Evolutionary conservation across 2,113 vertebrate species (phyloP), one percentile per base, ranked within the genome.

Genomic region (Platycercus adscitus): DNA sequence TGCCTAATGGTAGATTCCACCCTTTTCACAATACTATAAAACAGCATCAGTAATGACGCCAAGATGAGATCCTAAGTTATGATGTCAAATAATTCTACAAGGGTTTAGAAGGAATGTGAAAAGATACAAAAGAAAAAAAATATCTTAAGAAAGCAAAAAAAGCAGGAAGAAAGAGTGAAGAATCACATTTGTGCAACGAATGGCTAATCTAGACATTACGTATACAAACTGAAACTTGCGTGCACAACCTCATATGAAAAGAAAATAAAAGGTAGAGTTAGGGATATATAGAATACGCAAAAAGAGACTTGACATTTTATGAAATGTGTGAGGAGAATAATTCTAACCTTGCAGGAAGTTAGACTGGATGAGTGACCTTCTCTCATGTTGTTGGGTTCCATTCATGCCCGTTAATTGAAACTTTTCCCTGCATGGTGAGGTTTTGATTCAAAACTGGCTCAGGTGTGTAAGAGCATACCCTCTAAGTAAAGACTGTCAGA

Each of bases 361-460:
- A 58, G 58, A 58, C 41, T 53, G 44, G 43, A 56, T 69, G 31
- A 69, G 33, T 28, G 28, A 11, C 43, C 26, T 83, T 73, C 75
- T 88, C 63, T 94, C 10, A 0, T 26, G 6, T 44, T 71, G 26
- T 31, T 77, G 1, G 0, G 19, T 37, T 73, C 79, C 80, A 77
- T 86, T 86, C 71, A 81, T n/a, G 21, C 6, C 63, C 2, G 2
- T 66, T 93, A 94, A 82, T 25, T 72, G 60, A 96, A 94, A 47
- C 17, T 37, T 86, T 72, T 61, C 41, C 41, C 52, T 7, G 8
- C 58, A 35, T 7, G 23, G 10, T 29, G 11, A 86, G 10, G 37
- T 50, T 94, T 94, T 78, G 33, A 87, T 93, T 94, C 61, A 95
- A 94, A 94, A 61, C 44, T 72, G 53, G 25, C 31, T 91, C 64